A percentile compares a stretch with the other conserved stretches of the same genome.
Conservation (phyloP, 2,113 vertebrate genomes). For the Canis aureus region DNA sequence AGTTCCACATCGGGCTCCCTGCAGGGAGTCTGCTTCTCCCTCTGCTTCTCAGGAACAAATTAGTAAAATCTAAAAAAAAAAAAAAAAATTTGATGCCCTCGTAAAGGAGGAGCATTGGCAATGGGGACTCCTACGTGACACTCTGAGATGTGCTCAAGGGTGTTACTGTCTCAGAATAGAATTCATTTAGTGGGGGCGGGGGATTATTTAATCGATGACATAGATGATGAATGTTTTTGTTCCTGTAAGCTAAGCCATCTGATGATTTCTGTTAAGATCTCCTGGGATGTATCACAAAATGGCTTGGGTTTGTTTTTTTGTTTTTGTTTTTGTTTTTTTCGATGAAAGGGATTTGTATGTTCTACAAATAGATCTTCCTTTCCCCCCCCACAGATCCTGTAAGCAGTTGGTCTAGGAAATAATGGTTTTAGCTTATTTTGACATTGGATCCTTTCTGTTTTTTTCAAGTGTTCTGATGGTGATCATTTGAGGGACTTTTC, state of each 20-base stretch:
- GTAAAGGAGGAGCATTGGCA: fast-evolving
- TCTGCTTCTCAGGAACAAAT: too few species aligned
- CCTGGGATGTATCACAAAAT: constrained; percentile 27
- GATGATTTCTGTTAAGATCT: not conserved
- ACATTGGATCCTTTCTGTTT: not conserved
- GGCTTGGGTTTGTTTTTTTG: not conserved
- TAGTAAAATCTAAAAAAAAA: too few species aligned
- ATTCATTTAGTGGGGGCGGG: not conserved
- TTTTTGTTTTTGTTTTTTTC: not conserved
- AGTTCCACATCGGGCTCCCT: too few species aligned
- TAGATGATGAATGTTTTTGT: not conserved
- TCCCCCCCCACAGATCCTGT: not conserved
- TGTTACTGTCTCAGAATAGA: not conserved
- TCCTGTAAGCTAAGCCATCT: constrained; percentile 8
- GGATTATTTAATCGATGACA: not conserved
- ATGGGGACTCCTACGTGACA: not conserved
- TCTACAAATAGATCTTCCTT: not conserved
- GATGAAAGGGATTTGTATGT: not conserved
- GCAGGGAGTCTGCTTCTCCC: too few species aligned
- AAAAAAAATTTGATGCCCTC: not conserved
- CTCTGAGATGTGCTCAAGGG: not conserved
- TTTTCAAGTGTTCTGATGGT: not conserved
- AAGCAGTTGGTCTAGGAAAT: not conserved
- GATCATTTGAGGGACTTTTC: not conserved
- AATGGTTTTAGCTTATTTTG: not conserved